Evolutionary conservation across 2,797 vertebrate genomes (phyloP), one percentile per base, ranked within the genome.

Genomic region (Leucoraja ocellata): DNA sequence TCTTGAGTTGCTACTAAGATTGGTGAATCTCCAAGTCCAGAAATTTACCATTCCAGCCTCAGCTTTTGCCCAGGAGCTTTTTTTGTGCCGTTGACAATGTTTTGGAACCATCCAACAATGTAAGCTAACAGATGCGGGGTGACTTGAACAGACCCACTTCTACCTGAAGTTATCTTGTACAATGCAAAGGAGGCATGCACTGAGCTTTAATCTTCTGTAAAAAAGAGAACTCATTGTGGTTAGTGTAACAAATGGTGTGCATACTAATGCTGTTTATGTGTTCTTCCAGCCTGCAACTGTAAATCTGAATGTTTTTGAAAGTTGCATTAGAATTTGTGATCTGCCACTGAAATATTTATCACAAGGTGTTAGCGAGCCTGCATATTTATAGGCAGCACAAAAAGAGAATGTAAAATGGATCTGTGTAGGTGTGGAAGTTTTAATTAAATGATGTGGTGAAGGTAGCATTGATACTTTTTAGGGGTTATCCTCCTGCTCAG

Each of bases 261-360:
- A n/a, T 14, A 8, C 71, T 76, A 92, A 92, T 28, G 46, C 71
- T 76, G 36, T 73, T 91, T 28, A 73, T 46, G 18, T 71, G 2
- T 74, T 73, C 54, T 28, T 91, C 13, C 18, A 73, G 73, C 39
- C 71, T 7, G 1, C 46, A 25, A 16, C 9, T 74, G 36, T 68
- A 91, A 91, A 91, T 18, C 71, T 28, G 36, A 54, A 18, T 39
- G 16, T 13, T 13, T 71, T 13, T 91, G 68, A 91, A 71, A 46
- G 23, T 28, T 36, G 21, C 68, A 76, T 25, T 28, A 58, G 71
- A 92, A 74, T 74, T 28, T 32, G 23, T 76, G 36, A 92, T 76
- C 90, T 92, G 71, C 11, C 73, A n/a, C 39, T n/a, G 71, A 92
- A 76, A n/a, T 91, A 54, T 54, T 91, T 54, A 74, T 58, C 39